phyloP scores from a whole-genome alignment of 2,797 vertebrate genomes.

The Halcyon badia region DNA sequence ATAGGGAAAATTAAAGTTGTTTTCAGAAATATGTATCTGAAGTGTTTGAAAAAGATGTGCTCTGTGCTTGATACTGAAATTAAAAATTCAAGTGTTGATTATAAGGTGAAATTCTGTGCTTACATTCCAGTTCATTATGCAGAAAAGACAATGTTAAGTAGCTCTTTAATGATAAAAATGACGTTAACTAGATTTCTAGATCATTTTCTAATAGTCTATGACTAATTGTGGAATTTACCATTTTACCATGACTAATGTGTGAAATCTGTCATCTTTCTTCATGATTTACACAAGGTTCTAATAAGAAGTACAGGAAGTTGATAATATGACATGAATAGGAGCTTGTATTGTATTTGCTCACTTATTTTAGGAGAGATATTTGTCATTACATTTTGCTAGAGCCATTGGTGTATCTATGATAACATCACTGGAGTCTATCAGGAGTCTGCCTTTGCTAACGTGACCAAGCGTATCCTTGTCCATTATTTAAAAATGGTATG shows the following conservation, averaged over 20 bases:
- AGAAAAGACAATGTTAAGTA: background rate
- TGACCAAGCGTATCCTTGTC: background rate
- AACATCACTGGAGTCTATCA: background rate
- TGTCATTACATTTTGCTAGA: background rate
- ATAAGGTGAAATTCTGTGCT: background rate
- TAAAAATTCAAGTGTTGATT: background rate
- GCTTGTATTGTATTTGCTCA: background rate
- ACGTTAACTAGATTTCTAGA: slow-evolving; percentile 30
- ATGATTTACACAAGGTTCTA: slow-evolving; percentile 2
- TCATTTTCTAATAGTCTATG: slow-evolving; percentile 30
- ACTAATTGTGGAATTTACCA: slow-evolving; percentile 53
- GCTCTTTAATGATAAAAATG: background rate
- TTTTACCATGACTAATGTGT: slow-evolving; percentile 54
- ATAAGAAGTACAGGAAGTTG: background rate
- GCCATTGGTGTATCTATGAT: background rate
- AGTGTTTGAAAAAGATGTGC: background rate
- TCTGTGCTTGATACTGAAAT: background rate
- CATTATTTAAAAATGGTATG: background rate
- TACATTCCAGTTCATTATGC: background rate
- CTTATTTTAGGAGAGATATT: background rate
- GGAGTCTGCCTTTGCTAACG: background rate
- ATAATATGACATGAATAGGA: background rate
- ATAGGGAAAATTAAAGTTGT: background rate
- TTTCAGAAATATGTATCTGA: background rate
- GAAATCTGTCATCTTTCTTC: slow-evolving; percentile 47